These are phyloP conservation scores for Drosophila nr. perissopoda DNA, from an alignment of 2,888 invertebrate genomes.

Conservation along the genomic window DNA sequence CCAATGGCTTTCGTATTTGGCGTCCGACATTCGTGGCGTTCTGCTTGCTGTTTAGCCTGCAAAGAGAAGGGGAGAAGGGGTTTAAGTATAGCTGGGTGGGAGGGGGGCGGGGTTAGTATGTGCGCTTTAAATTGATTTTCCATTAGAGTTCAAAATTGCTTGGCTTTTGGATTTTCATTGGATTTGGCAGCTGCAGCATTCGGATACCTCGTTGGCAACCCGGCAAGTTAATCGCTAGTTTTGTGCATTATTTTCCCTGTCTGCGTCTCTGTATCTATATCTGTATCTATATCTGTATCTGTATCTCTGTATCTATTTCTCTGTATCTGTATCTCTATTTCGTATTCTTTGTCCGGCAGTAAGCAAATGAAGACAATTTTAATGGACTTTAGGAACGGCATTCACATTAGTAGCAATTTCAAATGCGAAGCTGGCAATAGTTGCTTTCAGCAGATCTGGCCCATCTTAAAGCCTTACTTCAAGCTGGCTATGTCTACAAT, in stretches of 20 bases:
- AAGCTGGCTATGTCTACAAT: neutral
- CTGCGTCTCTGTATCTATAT: conserved; percentile 1
- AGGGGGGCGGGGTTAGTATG: conserved; percentile 37
- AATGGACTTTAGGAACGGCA: conserved; percentile 67
- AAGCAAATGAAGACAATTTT: conserved; percentile 80
- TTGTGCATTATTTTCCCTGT: conserved; percentile 59
- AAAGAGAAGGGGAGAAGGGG: conserved; percentile 36
- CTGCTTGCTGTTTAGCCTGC: conserved; percentile 67
- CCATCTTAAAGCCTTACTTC: neutral
- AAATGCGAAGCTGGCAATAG: conserved; percentile 32
- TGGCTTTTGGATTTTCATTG: conserved; percentile 78
- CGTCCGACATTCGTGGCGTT: conserved; percentile 75
- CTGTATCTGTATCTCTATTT: conserved; percentile 39
- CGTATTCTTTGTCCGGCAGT: conserved; percentile 54
- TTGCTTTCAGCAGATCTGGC: neutral
- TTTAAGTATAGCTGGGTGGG: no score
- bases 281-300: conserved; percentile 1
- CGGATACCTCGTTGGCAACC: conserved; percentile 42
- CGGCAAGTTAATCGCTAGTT: conserved; percentile 74
- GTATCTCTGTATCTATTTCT: conserved; percentile 6
- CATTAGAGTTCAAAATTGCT: conserved; percentile 79
- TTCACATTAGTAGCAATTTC: conserved; percentile 64
- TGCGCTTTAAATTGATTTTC: conserved; percentile 79
- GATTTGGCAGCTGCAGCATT: conserved; percentile 74
- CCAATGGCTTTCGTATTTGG: conserved; percentile 71